A percentile compares a stretch with the other conserved stretches of the same genome.
phyloP scores from a whole-genome alignment of 2,113 vertebrate genomes.

The Barnardius zonarius region DNA sequence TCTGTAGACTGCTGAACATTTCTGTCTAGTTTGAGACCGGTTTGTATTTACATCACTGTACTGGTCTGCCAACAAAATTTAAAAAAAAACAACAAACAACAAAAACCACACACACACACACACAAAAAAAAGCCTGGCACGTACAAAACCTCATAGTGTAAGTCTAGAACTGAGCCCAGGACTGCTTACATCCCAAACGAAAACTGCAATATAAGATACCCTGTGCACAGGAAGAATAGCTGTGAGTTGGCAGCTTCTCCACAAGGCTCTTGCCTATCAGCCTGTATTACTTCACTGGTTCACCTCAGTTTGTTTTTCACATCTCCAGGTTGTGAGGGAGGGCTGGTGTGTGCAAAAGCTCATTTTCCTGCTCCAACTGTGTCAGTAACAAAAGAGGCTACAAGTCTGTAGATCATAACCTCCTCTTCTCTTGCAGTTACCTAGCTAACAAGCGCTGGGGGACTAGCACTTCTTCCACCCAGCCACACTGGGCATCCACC shows the following conservation, averaged over 20 bases:
- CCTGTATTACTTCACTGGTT: not conserved
- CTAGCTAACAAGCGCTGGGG: not conserved
- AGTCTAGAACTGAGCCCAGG: not conserved
- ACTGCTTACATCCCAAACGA: not conserved
- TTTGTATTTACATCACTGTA: not conserved
- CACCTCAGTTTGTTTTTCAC: not conserved
- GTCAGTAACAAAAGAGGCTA: not conserved
- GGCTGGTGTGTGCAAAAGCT: not conserved
- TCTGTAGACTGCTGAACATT: not conserved
- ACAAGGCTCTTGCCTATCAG: not conserved
- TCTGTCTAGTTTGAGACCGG: not conserved
- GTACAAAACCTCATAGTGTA: fast-evolving
- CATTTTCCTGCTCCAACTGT: not conserved
- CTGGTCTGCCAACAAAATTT: not conserved
- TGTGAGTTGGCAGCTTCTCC: not conserved
- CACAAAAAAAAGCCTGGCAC: not conserved
- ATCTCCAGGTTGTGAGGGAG: not conserved
- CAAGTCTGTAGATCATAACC: fast-evolving
- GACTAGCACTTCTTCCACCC: not conserved
- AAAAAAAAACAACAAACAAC: not conserved
- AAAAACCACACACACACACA: too few relatives aligned
- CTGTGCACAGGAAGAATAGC: not conserved
- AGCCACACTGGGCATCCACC: not conserved
- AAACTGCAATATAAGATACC: not conserved
- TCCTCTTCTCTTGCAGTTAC: not conserved